A percentile compares a stretch with the other conserved stretches of the same genome.
Conservation (phyloP, 1,140 invertebrate species). For the Pararge aegeria region DNA sequence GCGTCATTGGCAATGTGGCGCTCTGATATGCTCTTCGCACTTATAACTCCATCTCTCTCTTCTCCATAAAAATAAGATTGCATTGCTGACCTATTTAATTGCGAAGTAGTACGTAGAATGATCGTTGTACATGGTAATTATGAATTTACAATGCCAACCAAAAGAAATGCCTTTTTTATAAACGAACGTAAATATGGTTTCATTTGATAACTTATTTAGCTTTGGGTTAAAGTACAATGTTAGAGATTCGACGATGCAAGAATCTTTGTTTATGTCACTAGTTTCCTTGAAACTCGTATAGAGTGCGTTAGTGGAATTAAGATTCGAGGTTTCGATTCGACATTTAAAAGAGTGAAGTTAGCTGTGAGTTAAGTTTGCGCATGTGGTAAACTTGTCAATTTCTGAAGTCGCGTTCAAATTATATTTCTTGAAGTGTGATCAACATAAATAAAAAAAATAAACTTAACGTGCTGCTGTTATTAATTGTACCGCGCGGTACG, state of each 20-base stretch:
- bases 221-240: not conserved
- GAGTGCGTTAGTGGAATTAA: slow-evolving; percentile 20
- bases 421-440: too few relatives aligned
- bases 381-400: slow-evolving; percentile 4
- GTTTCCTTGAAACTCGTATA: slow-evolving; percentile 8
- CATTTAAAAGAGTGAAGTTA: slow-evolving; percentile 1
- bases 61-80: slow-evolving; percentile 37
- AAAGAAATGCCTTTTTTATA: not conserved
- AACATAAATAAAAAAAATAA: too few relatives aligned
- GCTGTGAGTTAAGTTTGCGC: slow-evolving; percentile 23
- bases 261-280: slow-evolving; percentile 20
- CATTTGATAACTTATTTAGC: not conserved
- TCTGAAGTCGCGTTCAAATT: slow-evolving; percentile 24
- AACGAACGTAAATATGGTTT: not conserved
- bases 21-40: slow-evolving; percentile 53
- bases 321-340: slow-evolving; percentile 1
- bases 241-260: not conserved
- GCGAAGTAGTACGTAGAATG: slow-evolving; percentile 14
- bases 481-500: too few relatives aligned
- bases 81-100: slow-evolving; percentile 46
- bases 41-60: slow-evolving; percentile 50
- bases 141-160: not conserved
- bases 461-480: too few relatives aligned
- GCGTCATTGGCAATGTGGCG: slow-evolving; percentile 76
- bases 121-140: not conserved